phyloP scores from a whole-genome alignment of 2,797 vertebrate genomes.

The Aplochiton taeniatus region DNA sequence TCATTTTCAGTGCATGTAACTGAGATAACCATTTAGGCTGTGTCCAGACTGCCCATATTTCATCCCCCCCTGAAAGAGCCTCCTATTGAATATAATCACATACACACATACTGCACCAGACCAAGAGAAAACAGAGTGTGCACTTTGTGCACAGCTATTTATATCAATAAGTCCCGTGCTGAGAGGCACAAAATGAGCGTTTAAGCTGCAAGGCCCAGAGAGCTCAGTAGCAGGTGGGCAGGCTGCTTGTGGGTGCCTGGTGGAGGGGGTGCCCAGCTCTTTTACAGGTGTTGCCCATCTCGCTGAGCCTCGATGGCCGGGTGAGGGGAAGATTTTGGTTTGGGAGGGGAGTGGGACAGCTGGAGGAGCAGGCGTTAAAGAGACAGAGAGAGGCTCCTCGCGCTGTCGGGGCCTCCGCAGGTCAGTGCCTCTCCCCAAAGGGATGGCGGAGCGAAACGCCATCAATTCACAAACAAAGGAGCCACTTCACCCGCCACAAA shows the following conservation, averaged over 20 bases:
- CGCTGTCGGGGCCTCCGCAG: constrained; percentile 78
- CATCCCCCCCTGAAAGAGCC: constrained; percentile 78
- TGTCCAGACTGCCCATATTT: constrained; percentile 81
- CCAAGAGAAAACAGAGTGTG: constrained; percentile 83
- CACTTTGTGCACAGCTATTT: constrained; percentile 86
- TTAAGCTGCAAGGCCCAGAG: constrained; percentile 81
- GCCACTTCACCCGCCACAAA: constrained; percentile 78
- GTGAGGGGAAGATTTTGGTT: constrained; percentile 52
- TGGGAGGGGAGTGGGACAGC: constrained; percentile 62
- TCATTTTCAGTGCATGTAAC: constrained; percentile 75
- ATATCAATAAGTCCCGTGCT: constrained; percentile 88
- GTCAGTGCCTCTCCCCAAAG: constrained; percentile 82
- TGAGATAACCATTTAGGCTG: constrained; percentile 81
- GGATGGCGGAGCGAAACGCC: constrained; percentile 80
- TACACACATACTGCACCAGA: constrained; percentile 75
- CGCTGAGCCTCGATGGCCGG: constrained; percentile 51
- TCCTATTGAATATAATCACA: constrained; percentile 75
- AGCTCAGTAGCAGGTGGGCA: constrained; percentile 79
- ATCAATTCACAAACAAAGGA: constrained; percentile 87
- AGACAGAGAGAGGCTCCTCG: constrained; percentile 72
- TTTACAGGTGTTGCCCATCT: constrained; percentile 81
- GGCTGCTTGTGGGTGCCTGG: constrained; percentile 71
- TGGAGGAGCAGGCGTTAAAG: constrained; percentile 68
- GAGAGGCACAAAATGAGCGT: constrained; percentile 87
- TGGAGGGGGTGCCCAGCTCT: constrained; percentile 66